Percentiles rank a stretch among this genome's conserved stretches.
Evolutionary conservation across 2,797 vertebrate species (phyloP).

Genomic region (Selene dorsalis): DNA sequence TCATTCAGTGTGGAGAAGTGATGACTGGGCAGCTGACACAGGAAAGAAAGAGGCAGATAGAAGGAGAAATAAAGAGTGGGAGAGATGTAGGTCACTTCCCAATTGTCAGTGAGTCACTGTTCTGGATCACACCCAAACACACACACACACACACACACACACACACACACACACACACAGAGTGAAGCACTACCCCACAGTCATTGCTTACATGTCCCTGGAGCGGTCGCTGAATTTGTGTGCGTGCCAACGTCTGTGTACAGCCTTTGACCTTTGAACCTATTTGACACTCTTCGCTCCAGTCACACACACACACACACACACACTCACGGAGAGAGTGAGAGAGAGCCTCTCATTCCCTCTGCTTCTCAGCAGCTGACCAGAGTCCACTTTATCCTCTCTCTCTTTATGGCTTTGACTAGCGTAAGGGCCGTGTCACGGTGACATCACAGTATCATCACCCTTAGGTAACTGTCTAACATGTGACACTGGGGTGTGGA

Average conservation of each 20-base stretch:
- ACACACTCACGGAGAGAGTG: constrained; percentile 30
- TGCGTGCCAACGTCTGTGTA: constrained; percentile 35
- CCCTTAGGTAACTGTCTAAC: constrained; percentile 24
- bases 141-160: constrained; percentile 43
- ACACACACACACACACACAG: constrained; percentile 36
- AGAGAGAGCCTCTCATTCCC: constrained; percentile 4
- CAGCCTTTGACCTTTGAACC: constrained; percentile 73
- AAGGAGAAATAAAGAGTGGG: constrained; percentile 68
- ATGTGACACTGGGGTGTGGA: constrained; percentile 9
- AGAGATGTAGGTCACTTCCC: constrained; percentile 80
- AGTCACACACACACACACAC: constrained; percentile 38
- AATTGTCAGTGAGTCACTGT: constrained; percentile 80
- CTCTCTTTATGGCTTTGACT: constrained; percentile 36
- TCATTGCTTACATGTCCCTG: constrained; percentile 33
- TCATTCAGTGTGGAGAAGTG: constrained; percentile 76
- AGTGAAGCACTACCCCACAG: constrained; percentile 15
- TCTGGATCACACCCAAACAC: constrained; percentile 64
- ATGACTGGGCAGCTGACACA: constrained; percentile 81
- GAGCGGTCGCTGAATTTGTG: constrained; percentile 47
- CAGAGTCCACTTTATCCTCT: constrained; percentile 32
- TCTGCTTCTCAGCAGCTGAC: constrained; percentile 20
- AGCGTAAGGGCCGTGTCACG: constrained; percentile 32
- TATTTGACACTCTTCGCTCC: constrained; percentile 55
- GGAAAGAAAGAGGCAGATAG: constrained; percentile 76
- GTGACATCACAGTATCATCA: constrained; percentile 45